phyloP scores from a whole-genome alignment of 92 coral and sea anemone genomes.

The Parazoanthus swiftii region DNA sequence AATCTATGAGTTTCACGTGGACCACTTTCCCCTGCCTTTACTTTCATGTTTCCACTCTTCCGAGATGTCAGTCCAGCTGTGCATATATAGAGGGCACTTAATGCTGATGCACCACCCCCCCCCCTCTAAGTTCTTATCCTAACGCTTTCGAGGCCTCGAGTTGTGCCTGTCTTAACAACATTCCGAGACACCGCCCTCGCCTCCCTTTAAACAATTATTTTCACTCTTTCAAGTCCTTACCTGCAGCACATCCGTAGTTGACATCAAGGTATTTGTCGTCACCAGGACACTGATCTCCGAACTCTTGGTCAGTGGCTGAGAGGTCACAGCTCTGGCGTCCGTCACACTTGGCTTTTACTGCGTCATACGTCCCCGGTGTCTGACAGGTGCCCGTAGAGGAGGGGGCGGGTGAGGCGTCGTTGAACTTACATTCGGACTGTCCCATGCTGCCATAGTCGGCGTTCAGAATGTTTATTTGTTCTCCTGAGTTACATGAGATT shows the following conservation, averaged over 20 bases:
- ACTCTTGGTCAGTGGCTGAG: slow-evolving; percentile 75
- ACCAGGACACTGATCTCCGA: slow-evolving; percentile 82
- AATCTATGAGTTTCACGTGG: no score
- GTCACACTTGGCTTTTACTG: slow-evolving; percentile 75
- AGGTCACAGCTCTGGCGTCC: slow-evolving; percentile 88
- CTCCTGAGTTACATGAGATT: slow-evolving; percentile 81
- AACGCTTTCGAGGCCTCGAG: no score
- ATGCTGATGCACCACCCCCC: no score
- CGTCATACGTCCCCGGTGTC: slow-evolving; percentile 80
- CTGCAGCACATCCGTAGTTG: slow-evolving; percentile 71
- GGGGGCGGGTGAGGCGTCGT: slow-evolving; percentile 15
- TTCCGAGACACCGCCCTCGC: no score
- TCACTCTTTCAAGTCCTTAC: slow-evolving; percentile 43
- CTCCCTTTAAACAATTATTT: not conserved
- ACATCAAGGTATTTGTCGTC: slow-evolving; percentile 90
- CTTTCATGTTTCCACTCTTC: no score
- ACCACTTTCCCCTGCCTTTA: no score
- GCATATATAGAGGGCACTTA: no score
- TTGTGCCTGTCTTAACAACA: no score
- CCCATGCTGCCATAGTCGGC: slow-evolving; percentile 95
- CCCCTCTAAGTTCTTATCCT: no score
- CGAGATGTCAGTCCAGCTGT: no score
- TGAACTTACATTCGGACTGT: slow-evolving; percentile 56
- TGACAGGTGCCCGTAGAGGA: slow-evolving; percentile 63
- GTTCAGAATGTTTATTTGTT: slow-evolving; percentile 66